Base-by-base conservation (phyloP, 2,888 invertebrate species). In the Leptogaster cylindrica region DNA sequence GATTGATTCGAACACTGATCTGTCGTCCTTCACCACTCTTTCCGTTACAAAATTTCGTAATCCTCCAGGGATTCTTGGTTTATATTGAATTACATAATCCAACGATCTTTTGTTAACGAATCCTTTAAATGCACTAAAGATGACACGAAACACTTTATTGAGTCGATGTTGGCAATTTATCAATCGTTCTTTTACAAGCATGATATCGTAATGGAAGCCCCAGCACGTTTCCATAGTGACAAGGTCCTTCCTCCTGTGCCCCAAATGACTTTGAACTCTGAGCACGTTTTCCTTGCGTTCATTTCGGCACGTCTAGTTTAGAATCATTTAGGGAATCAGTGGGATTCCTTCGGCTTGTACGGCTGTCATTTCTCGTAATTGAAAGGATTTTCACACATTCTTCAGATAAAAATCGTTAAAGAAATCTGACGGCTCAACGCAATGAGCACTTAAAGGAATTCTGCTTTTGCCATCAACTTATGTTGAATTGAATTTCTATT, bases 321-420 rank as follows among this genome's bases (percentile, higher is more conserved):
- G 50, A 68, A 68, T 68, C 68, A 68, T 65, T 68, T 68, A 65
- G 58, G 65, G 65, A 65, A 68, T 65, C 68, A 68, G 65, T 44
- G 31, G 41, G 58, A 51, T 67, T 58, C 58, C 58, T 39, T 14
- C 27, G 41, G 58, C 58, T 58, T 58, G 65, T 58, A 48, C 50
- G 65, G 55, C 28, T 65, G 65, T 65, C 65, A 58, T 68, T 65
- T 31, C 55, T 55, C 16, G 68, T 68, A 68, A 68, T 68, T 68
- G 68, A 68, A 68, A 68, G 68, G 68, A 68, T 68, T 68, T 68
- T 65, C 68, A 65, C 68, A 68, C 68, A 68, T 68, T 68, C 65
- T n/a, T n/a, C 65, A 28, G 65, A 28, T n/a, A n/a, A n/a, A 68
- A 65, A 68, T 68, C 48, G 68, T 68, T 58, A 65, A 65, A 68